Percentiles rank a stretch among this genome's conserved stretches.
Conservation (phyloP, 2,888 invertebrate genomes). For the Linnaemya tessellans region DNA sequence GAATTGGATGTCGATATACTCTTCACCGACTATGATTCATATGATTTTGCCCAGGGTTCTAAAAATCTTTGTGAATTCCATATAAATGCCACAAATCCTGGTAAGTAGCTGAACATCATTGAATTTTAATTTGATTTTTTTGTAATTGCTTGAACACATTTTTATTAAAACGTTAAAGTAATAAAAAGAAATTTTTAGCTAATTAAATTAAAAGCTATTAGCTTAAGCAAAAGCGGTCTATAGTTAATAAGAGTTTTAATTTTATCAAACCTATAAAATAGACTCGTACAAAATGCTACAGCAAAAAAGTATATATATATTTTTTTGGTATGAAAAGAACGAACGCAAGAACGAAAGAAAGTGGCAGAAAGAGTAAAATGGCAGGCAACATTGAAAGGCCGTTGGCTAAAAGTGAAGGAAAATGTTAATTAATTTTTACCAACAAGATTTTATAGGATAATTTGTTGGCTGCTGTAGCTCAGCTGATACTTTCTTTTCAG, state of each 20-base stretch:
- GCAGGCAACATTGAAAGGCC: constrained; percentile 68
- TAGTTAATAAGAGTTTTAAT: constrained; percentile 24
- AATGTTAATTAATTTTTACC: constrained; percentile 80
- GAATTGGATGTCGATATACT: constrained; percentile 94
- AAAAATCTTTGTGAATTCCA: constrained; percentile 88
- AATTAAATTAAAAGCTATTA: constrained; percentile 58
- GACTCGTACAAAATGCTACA: background rate
- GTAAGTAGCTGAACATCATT: constrained; percentile 75
- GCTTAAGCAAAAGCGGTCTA: background rate
- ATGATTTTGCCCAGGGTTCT: constrained; percentile 89
- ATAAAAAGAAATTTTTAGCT: constrained; percentile 16
- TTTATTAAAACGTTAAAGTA: background rate
- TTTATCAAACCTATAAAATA: background rate
- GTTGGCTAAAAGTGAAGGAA: constrained; percentile 73
- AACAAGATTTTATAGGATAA: constrained; percentile 57
- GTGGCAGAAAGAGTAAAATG: constrained; percentile 14
- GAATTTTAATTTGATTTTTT: background rate
- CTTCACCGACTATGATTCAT: constrained; percentile 93
- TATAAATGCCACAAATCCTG: constrained; percentile 88
- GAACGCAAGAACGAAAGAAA: background rate
- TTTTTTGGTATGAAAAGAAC: background rate
- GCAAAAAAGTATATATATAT: too few relatives aligned
- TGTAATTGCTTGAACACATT: background rate
- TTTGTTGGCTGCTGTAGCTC: constrained; percentile 43
- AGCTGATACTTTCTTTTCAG: constrained; percentile 8